These are phyloP conservation scores for Prochilodus magdalenae DNA, from an alignment of 2,113 vertebrate species.

Conservation along the genomic window DNA sequence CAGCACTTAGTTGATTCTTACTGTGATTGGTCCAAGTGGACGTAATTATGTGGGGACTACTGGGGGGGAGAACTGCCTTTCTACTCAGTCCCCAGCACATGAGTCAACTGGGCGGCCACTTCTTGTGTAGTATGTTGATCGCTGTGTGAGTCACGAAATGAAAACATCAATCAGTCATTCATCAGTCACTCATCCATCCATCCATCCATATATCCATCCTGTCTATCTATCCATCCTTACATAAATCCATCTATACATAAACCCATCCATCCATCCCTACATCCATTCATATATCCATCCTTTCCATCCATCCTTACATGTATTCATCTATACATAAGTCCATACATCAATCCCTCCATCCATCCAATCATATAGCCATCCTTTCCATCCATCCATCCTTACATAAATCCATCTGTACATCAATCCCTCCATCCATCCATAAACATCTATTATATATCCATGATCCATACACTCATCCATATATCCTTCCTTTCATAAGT, in stretches of 20 bases:
- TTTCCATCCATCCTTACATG: too few relatives aligned
- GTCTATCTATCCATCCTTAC: neutral
- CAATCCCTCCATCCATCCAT: neutral
- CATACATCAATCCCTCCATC: neutral
- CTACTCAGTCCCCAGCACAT: neutral
- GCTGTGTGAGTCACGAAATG: too few relatives aligned
- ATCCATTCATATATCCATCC: neutral
- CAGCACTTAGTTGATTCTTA: neutral
- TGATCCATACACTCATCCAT: neutral
- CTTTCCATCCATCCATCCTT: neutral
- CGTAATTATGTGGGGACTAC: neutral
- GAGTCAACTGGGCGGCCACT: neutral
- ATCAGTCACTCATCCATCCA: neutral
- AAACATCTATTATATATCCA: too few relatives aligned
- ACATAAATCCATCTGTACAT: neutral
- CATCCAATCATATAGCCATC: neutral
- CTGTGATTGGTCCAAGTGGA: neutral
- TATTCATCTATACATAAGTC: too few relatives aligned
- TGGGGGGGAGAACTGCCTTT: neutral
- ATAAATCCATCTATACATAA: neutral
- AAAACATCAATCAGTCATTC: too few relatives aligned
- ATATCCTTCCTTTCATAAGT: neutral
- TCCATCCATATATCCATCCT: too few relatives aligned
- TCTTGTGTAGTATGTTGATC: too few relatives aligned
- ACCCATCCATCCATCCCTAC: neutral